These are phyloP conservation scores for Spizella passerina DNA, from an alignment of 2,797 vertebrate genomes.

Conservation along the genomic window DNA sequence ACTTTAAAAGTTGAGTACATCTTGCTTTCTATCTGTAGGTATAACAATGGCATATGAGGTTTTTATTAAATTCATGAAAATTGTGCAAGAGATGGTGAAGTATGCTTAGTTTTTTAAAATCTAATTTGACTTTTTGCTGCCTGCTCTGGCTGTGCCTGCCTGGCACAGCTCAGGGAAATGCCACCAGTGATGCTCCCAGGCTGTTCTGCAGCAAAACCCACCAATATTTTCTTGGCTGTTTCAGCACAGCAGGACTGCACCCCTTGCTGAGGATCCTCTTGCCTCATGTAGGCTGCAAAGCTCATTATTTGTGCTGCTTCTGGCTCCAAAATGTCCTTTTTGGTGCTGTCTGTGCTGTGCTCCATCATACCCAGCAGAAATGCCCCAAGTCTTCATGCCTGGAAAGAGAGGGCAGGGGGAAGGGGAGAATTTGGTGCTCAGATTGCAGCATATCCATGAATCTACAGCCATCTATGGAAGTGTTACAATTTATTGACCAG, in stretches of 20 bases:
- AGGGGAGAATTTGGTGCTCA: not conserved
- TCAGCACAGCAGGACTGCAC: not conserved
- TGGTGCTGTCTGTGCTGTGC: not conserved
- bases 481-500: not conserved
- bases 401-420: not conserved
- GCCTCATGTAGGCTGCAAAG: not conserved
- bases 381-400: not conserved
- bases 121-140: not conserved
- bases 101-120: not conserved
- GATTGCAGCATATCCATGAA: not conserved
- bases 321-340: not conserved
- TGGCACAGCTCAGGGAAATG: not conserved
- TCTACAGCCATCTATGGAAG: not conserved
- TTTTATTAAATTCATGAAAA: not conserved
- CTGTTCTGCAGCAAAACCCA: not conserved
- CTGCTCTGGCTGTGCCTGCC: not conserved
- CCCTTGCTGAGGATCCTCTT: not conserved
- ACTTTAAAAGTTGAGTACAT: not conserved
- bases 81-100: not conserved
- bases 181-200: accelerated
- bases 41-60: not conserved
- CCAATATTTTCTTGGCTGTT: accelerated
- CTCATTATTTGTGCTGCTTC: not conserved
- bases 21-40: not conserved
- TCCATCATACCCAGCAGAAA: not conserved